A percentile compares a stretch with the other conserved stretches of the same genome.
These are phyloP conservation scores for Enteromius mattozi DNA, from an alignment of 2,797 vertebrate genomes.

Conservation along the genomic window DNA sequence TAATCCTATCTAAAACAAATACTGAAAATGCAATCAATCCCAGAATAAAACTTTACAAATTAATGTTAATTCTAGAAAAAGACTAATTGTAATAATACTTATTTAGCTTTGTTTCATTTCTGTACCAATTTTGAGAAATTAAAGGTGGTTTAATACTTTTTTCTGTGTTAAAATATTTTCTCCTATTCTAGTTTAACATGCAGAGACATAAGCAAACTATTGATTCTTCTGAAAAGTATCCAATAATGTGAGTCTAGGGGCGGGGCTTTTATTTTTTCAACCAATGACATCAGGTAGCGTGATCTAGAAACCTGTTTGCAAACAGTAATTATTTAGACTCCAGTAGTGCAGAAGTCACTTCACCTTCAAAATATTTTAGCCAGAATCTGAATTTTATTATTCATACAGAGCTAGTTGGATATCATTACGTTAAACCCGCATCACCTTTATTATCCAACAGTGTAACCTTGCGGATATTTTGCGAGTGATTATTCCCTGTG, in stretches of 20 bases:
- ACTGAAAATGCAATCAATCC: background rate
- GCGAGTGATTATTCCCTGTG: slow-evolving; percentile 29
- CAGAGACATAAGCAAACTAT: background rate
- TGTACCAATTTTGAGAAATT: background rate
- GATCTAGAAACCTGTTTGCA: background rate
- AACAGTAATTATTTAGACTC: background rate
- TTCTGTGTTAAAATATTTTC: background rate
- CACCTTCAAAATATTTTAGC: background rate
- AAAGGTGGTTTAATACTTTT: background rate
- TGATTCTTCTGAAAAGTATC: background rate
- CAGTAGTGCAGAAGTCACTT: background rate
- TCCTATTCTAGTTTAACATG: background rate
- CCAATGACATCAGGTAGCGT: background rate
- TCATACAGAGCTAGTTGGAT: background rate
- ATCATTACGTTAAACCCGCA: background rate
- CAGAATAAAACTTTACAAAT: background rate
- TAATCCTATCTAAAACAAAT: background rate
- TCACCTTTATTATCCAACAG: slow-evolving; percentile 17
- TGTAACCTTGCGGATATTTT: slow-evolving; percentile 27
- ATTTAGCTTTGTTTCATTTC: background rate
- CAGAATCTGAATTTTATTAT: background rate
- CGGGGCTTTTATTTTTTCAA: too few relatives aligned
- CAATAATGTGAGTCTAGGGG: background rate
- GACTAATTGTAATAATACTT: background rate
- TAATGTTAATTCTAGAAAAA: background rate